A percentile compares a stretch with the other conserved stretches of the same genome.
Conservation (phyloP, 2,797 vertebrate genomes). For the Semotilus atromaculatus region DNA sequence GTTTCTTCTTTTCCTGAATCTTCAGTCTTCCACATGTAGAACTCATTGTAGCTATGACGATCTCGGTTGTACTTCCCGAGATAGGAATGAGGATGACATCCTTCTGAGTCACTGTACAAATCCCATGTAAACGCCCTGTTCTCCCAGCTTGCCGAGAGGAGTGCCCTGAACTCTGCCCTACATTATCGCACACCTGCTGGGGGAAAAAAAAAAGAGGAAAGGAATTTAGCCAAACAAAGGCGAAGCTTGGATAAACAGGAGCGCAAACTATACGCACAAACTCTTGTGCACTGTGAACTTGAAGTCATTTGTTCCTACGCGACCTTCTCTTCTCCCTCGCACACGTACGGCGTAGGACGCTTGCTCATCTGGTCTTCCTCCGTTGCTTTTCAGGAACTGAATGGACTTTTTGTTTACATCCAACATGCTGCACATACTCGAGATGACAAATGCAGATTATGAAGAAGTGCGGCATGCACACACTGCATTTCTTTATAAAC, state of each 20-base stretch:
- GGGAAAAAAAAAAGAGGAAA: not conserved
- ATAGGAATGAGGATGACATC: constrained; percentile 25
- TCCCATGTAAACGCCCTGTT: constrained; percentile 42
- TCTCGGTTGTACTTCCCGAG: constrained; percentile 3
- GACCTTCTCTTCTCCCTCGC: constrained; percentile 41
- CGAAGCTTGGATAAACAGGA: constrained; percentile 23
- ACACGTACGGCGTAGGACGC: constrained; percentile 39
- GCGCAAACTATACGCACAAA: not conserved
- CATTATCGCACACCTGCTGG: constrained; percentile 32
- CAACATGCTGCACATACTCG: constrained; percentile 73
- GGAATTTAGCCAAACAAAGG: constrained; percentile 36
- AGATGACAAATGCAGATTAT: constrained; percentile 65
- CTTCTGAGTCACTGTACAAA: constrained; percentile 53
- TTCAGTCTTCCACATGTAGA: constrained; percentile 38
- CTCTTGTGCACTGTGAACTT: constrained; percentile 17
- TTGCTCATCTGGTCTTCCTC: constrained; percentile 36
- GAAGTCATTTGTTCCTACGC: not conserved
- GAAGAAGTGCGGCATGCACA: constrained; percentile 61
- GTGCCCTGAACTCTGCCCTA: constrained; percentile 52
- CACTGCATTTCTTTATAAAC: constrained; percentile 9
- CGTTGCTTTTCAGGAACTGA: constrained; percentile 66
- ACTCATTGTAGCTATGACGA: constrained; percentile 11
- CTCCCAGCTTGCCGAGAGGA: constrained; percentile 37
- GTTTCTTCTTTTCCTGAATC: constrained; percentile 13
- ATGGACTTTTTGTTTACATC: constrained; percentile 74